A percentile compares a stretch with the other conserved stretches of the same genome.
phyloP scores from a whole-genome alignment of 2,113 vertebrate species.

The Taxidea taxus region DNA sequence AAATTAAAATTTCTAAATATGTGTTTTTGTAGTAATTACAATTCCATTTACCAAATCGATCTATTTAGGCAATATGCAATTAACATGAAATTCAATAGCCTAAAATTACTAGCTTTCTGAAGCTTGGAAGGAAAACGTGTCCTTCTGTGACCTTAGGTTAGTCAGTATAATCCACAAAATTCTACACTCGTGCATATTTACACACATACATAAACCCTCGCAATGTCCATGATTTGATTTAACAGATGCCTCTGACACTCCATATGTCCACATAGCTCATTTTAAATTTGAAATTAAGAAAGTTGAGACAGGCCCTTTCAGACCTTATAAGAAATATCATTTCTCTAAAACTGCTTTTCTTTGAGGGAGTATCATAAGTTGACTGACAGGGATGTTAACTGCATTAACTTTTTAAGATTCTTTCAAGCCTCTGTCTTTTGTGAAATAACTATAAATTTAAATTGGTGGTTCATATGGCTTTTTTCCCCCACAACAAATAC shows the following conservation, averaged over 20 bases:
- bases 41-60: slow-evolving; percentile 3
- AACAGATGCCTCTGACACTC: slow-evolving; percentile 62
- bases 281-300: slow-evolving; percentile 76
- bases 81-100: slow-evolving; percentile 21
- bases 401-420: slow-evolving; percentile 78
- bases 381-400: slow-evolving; percentile 69
- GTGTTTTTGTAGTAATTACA: neutral
- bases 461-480: slow-evolving; percentile 39
- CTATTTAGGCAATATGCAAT: slow-evolving; percentile 26
- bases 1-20: slow-evolving; percentile 30
- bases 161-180: neutral
- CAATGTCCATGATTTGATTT: slow-evolving; percentile 38
- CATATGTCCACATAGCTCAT: slow-evolving; percentile 72
- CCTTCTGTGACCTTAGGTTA: slow-evolving; percentile 57
- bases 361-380: slow-evolving; percentile 74
- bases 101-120: slow-evolving; percentile 30
- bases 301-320: slow-evolving; percentile 52
- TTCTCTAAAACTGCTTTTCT: slow-evolving; percentile 78
- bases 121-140: neutral
- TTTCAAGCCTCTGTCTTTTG: slow-evolving; percentile 66
- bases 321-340: slow-evolving; percentile 76
- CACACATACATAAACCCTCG: slow-evolving; percentile 21
- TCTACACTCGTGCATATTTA: neutral
- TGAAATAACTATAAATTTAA: slow-evolving; percentile 62
- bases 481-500: slow-evolving; percentile 51